Evolutionary conservation across 2,888 invertebrate species (phyloP).

Genomic region (Pemphredon lugubris): DNA sequence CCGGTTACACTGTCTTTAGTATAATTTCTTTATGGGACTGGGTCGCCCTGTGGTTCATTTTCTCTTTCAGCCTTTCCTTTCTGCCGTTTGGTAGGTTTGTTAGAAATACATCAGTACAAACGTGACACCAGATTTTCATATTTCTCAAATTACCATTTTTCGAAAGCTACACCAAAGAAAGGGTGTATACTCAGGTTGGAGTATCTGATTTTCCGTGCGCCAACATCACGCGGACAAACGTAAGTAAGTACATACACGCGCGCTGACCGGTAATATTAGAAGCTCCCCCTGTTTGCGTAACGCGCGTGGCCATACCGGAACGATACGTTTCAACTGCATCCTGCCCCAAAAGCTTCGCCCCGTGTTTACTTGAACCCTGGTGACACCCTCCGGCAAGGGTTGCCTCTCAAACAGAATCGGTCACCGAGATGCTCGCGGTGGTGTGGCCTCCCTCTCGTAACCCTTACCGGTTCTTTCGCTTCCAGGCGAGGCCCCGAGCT

Average conservation of each 20-base stretch:
- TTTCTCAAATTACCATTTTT: too few species aligned
- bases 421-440: constrained; percentile 72
- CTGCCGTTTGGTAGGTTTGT: too few species aligned
- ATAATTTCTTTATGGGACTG: too few species aligned
- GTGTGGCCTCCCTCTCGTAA: constrained; percentile 57
- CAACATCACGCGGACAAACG: constrained; percentile 26
- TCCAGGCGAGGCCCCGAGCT: constrained; percentile 39
- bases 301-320: constrained; percentile 77
- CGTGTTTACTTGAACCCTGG: constrained; percentile 74
- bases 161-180: too few species aligned
- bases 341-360: constrained; percentile 54
- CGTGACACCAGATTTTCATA: too few species aligned
- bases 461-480: constrained; percentile 54
- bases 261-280: too few species aligned
- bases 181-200: too few species aligned
- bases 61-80: too few species aligned
- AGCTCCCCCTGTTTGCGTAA: constrained; percentile 77
- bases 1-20: too few species aligned
- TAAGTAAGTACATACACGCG: too few species aligned
- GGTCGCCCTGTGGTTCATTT: too few species aligned
- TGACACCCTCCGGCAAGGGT: constrained; percentile 74
- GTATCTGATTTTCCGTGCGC: not conserved
- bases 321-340: constrained; percentile 75
- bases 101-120: too few species aligned
- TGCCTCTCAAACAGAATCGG: constrained; percentile 79